phyloP scores from a whole-genome alignment of 2,797 vertebrate genomes.

The Staurois parvus region DNA sequence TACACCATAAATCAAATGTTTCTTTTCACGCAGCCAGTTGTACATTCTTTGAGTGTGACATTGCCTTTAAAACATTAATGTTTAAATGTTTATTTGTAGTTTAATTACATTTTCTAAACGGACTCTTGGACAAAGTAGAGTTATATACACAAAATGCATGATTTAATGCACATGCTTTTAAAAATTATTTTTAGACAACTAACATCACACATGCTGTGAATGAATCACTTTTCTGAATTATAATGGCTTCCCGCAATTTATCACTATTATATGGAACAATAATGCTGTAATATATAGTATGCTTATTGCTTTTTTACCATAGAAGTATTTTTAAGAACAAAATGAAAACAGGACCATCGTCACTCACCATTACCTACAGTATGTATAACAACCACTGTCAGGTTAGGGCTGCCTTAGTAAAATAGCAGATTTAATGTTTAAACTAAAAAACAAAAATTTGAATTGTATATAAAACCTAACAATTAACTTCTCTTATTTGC shows the following conservation, averaged over 20 bases:
- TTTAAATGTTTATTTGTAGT: conserved; percentile 50
- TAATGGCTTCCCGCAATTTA: neutral
- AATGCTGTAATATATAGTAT: too few relatives aligned
- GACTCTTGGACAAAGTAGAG: conserved; percentile 30
- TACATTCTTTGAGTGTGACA: conserved; percentile 39
- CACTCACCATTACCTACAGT: too few relatives aligned
- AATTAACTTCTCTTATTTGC: too few relatives aligned
- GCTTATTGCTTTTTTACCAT: too few relatives aligned
- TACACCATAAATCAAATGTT: conserved; percentile 48
- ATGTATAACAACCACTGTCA: too few relatives aligned
- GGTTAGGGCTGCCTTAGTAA: too few relatives aligned
- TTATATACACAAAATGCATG: conserved; percentile 28
- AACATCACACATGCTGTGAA: neutral
- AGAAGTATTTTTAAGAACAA: too few relatives aligned
- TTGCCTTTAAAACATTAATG: conserved; percentile 39
- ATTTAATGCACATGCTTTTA: conserved; percentile 25
- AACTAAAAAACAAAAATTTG: too few relatives aligned
- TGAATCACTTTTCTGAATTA: neutral
- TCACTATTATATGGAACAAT: neutral
- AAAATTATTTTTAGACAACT: conserved; percentile 1
- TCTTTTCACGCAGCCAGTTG: conserved; percentile 17
- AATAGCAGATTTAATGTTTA: too few relatives aligned
- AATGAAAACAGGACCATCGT: too few relatives aligned
- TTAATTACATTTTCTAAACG: conserved; percentile 45
- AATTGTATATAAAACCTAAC: too few relatives aligned